These are phyloP conservation scores for Pandion haliaetus DNA, from an alignment of 2,113 vertebrate genomes.

Conservation along the genomic window DNA sequence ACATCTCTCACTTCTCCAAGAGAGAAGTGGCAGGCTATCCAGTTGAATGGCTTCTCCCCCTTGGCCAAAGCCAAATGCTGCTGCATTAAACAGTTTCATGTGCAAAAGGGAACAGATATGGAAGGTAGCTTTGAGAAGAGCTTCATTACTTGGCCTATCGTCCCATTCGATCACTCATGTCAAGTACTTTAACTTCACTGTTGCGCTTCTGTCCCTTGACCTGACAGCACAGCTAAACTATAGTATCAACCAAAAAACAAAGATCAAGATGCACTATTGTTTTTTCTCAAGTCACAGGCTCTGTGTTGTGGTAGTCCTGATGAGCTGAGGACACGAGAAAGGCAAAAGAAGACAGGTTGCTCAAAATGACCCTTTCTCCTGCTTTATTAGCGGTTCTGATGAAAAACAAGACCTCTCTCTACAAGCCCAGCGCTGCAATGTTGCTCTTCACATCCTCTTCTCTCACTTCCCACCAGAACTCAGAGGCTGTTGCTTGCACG, in stretches of 20 bases:
- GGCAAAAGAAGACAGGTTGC: neutral
- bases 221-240: neutral
- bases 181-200: neutral
- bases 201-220: neutral
- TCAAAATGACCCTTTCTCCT: neutral
- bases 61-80: neutral
- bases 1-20: neutral
- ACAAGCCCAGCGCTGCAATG: accelerated
- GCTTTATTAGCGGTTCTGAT: neutral
- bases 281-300: neutral
- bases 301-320: neutral
- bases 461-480: neutral
- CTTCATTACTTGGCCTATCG: neutral
- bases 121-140: neutral
- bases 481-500: neutral
- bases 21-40: neutral
- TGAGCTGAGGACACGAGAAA: neutral
- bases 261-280: accelerated
- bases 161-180: neutral
- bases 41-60: neutral
- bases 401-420: neutral
- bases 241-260: neutral
- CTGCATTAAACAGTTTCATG: neutral
- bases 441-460: neutral
- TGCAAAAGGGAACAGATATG: neutral